phyloP scores from a whole-genome alignment of 2,797 vertebrate species.

The Hipposideros larvatus region DNA sequence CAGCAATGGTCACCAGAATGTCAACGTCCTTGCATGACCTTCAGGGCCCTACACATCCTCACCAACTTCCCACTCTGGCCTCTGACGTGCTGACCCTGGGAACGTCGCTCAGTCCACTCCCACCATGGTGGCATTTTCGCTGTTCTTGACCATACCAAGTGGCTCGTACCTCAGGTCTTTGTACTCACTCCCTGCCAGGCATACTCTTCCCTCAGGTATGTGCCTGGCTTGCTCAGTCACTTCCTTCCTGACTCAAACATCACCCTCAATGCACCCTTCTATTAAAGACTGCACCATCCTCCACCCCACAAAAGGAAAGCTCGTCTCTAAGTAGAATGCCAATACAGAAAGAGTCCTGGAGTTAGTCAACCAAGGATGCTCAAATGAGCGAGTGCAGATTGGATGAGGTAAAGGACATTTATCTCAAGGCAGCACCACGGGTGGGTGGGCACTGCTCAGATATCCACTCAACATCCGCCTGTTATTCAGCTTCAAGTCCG shows the following conservation, averaged over 20 bases:
- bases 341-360: not conserved
- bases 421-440: too few species aligned
- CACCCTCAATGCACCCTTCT: not conserved
- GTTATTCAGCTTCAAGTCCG: too few species aligned
- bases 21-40: too few species aligned
- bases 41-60: not conserved
- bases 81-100: not conserved
- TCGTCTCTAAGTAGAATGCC: not conserved
- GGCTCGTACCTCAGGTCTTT: too few species aligned
- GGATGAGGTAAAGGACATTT: too few species aligned
- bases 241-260: not conserved
- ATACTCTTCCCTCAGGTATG: too few species aligned
- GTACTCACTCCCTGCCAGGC: not conserved
- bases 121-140: not conserved
- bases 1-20: not conserved
- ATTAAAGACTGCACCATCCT: not conserved
- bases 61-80: not conserved
- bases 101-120: not conserved
- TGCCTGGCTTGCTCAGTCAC: not conserved
- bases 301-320: not conserved
- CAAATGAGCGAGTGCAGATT: not conserved
- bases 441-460: too few species aligned
- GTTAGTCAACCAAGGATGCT: not conserved
- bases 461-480: too few species aligned
- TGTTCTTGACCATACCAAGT: too few species aligned